Base-by-base conservation (phyloP, 2,113 vertebrate species). In the Dipodomys stephensi region DNA sequence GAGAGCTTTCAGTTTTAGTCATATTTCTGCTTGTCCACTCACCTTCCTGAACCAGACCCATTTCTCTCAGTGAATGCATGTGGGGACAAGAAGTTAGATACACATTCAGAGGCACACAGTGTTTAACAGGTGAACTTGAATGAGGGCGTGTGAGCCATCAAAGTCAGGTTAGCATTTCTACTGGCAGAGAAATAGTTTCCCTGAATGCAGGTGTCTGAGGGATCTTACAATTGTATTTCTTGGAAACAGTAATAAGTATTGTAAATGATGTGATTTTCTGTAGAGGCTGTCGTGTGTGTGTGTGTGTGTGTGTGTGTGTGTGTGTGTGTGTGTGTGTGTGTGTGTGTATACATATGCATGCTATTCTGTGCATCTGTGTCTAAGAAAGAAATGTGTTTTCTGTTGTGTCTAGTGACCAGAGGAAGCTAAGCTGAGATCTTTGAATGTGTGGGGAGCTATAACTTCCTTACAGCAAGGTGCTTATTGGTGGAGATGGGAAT, bases 221-320 rank as follows among this genome's bases (percentile, higher is more conserved):
- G 25, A 15, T 13, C 57, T 72, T 68, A 89, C 25, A 44, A n/a
- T 68, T 83, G 85, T 7, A 77, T 62, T 93, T 88, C 15, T 67
- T 65, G 13, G 89, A 32, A 88, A 72, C 93, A 46, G 65, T 67
- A 73, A 94, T 60, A 94, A 77, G 19, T 78, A 49, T 35, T 6
- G 16, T 80, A 76, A 85, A 88, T 76, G 10, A 49, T 2, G 30
- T 81, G 64, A 68, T 53, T 95, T 93, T 86, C 82, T 49, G 64
- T 76, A 83, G 74, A 76, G 74, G 18, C 65, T 84, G 76, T 13
- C 30, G 65, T 53, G 11, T 78, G 77, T 83, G 30, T 49, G 35
- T 46, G 94, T 84, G 28, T 71, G 49, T 90, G 80, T 92, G 57
- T 90, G 46, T 49, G 53, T 71, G 25, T 65, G 5, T 81, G 15